phyloP scores from a whole-genome alignment of 1,140 invertebrate species.

The Plectrocnemia conspersa region DNA sequence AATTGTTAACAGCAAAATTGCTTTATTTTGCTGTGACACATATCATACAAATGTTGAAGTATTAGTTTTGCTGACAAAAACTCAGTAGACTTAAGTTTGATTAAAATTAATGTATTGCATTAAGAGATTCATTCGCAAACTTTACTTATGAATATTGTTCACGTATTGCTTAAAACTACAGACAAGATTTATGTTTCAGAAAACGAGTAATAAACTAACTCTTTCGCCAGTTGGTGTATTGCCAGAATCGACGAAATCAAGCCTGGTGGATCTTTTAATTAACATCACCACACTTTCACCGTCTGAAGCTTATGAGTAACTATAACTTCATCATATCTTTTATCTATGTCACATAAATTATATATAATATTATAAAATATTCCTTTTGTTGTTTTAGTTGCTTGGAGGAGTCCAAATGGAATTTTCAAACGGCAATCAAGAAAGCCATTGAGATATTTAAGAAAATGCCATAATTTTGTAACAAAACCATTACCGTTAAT shows the following conservation, averaged over 20 bases:
- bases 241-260: not conserved
- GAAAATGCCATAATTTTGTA: not conserved
- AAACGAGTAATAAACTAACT: not conserved
- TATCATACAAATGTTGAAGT: too few relatives aligned
- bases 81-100: too few relatives aligned
- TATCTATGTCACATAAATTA: not conserved
- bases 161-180: too few relatives aligned
- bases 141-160: too few relatives aligned
- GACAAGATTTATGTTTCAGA: too few relatives aligned
- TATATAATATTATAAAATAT: not conserved
- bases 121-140: too few relatives aligned
- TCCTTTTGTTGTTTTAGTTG: constrained; percentile 9
- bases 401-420: constrained; percentile 1
- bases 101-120: too few relatives aligned
- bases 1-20: too few relatives aligned
- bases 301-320: not conserved
- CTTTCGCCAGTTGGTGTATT: constrained; percentile 1
- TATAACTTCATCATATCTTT: constrained; percentile 4
- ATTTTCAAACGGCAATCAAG: constrained; percentile 1
- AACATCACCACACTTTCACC: not conserved
- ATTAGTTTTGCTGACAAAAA: too few relatives aligned
- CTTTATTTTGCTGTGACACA: too few relatives aligned
- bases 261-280: not conserved
- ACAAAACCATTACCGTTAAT: not conserved
- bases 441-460: not conserved